A percentile compares a stretch with the other conserved stretches of the same genome.
Conservation (phyloP, 2,888 invertebrate genomes). For the Papilio demoleus region DNA sequence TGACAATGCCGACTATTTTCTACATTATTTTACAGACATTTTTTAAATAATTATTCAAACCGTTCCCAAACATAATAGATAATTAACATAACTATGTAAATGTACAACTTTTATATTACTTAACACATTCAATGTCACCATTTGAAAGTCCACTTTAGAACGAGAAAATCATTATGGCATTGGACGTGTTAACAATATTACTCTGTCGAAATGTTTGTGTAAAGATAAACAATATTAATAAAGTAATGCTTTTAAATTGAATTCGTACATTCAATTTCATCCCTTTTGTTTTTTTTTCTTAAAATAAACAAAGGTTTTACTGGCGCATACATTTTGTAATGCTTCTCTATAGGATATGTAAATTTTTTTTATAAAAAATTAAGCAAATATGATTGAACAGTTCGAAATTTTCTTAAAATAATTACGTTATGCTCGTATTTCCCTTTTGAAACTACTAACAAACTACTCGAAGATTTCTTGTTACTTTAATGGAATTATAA, state of each 20-base stretch:
- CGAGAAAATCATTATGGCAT: neutral
- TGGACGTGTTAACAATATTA: neutral
- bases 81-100: neutral
- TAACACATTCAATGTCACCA: neutral
- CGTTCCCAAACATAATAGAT: neutral
- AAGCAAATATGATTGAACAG: neutral
- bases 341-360: neutral
- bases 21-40: neutral
- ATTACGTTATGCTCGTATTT: neutral
- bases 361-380: neutral
- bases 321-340: neutral
- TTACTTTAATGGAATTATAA: too few relatives aligned
- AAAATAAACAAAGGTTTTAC: too few relatives aligned
- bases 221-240: too few relatives aligned
- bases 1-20: slow-evolving; percentile 7
- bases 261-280: too few relatives aligned
- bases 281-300: too few relatives aligned
- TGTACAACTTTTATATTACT: neutral
- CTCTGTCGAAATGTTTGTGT: too few relatives aligned
- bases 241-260: too few relatives aligned
- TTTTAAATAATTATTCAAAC: neutral
- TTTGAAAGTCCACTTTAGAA: neutral
- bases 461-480: neutral
- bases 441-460: neutral
- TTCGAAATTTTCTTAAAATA: neutral